Evolutionary conservation across 2,888 invertebrate genomes (phyloP).

Genomic region (Amiota minor): DNA sequence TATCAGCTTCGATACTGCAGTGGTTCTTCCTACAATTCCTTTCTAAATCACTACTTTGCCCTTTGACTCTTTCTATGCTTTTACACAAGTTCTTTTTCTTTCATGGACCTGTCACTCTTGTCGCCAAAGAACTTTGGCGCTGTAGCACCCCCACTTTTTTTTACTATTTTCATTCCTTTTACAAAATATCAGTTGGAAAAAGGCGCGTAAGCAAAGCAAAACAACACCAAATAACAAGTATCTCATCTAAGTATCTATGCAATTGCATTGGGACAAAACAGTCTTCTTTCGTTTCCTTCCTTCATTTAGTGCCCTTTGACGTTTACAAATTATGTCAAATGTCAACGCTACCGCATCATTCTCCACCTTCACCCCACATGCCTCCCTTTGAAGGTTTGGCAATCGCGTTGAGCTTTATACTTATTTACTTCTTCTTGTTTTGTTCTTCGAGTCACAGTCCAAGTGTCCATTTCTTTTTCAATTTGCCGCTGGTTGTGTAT

Average conservation of each 20-base stretch:
- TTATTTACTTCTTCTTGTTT: too few relatives aligned
- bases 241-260: not conserved
- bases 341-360: not conserved
- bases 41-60: too few relatives aligned
- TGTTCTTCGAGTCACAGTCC: too few relatives aligned
- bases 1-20: too few relatives aligned
- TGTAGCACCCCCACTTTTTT: not conserved
- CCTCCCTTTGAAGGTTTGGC: too few relatives aligned
- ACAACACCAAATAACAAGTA: too few relatives aligned
- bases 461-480: too few relatives aligned
- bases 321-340: conserved; percentile 23
- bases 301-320: not conserved
- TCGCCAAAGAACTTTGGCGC: conserved; percentile 18
- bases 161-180: not conserved
- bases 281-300: not conserved
- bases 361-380: too few relatives aligned
- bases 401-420: too few relatives aligned
- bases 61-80: too few relatives aligned
- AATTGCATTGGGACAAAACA: not conserved
- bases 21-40: too few relatives aligned
- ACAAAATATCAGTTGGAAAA: not conserved
- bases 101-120: not conserved
- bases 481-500: conserved; percentile 8
- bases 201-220: not conserved
- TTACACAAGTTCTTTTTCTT: too few relatives aligned